These are phyloP conservation scores for Irena cyanogastra DNA, from an alignment of 2,113 vertebrate species.

Conservation along the genomic window DNA sequence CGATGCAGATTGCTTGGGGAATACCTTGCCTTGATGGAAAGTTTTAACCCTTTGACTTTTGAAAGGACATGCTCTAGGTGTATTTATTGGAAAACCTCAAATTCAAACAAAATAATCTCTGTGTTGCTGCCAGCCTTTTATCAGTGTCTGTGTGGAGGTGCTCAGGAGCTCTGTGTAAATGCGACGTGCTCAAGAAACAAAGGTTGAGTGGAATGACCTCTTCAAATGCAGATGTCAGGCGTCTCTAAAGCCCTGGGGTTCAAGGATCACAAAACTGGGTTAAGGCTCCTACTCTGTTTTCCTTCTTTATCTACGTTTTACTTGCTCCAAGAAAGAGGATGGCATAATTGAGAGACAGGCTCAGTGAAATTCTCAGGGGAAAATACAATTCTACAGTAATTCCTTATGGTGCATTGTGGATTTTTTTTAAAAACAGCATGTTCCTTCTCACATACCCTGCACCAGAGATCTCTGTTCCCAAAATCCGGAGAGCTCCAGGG, in stretches of 20 bases:
- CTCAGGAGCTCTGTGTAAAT: not conserved
- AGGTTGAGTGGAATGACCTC: not conserved
- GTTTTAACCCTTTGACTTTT: constrained; percentile 44
- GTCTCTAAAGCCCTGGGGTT: not conserved
- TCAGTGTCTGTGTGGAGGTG: not conserved
- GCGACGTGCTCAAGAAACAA: not conserved
- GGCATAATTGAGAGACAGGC: not conserved
- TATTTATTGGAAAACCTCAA: constrained; percentile 6
- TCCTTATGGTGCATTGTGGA: not conserved
- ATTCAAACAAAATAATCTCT: constrained; percentile 32
- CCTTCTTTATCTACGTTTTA: not conserved
- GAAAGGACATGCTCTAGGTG: constrained; percentile 11
- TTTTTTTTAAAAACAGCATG: not conserved
- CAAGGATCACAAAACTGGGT: not conserved
- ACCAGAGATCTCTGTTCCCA: not conserved
- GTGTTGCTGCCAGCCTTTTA: not conserved
- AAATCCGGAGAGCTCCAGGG: not conserved
- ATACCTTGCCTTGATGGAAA: not conserved
- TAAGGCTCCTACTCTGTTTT: not conserved
- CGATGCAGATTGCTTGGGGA: not conserved
- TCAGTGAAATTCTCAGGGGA: not conserved
- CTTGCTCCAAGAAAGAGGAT: not conserved
- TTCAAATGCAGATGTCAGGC: constrained; percentile 15
- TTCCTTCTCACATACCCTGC: not conserved
- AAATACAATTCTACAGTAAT: not conserved